Evolutionary conservation across 2,888 invertebrate genomes (phyloP), one percentile per base, ranked within the genome.

Genomic region (Pteria penguin): DNA sequence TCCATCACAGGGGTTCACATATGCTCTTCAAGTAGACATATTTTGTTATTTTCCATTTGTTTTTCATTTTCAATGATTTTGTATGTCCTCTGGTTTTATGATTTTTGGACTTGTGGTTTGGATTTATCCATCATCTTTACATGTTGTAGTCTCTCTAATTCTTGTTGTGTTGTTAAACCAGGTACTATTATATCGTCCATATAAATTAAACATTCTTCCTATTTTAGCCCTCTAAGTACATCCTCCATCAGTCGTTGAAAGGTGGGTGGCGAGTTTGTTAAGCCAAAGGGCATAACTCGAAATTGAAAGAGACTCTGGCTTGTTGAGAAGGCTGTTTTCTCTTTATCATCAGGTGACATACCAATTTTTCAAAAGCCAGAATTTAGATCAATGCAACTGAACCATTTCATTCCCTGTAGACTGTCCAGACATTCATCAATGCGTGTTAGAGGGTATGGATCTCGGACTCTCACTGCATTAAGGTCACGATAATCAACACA

Each of bases 291-390:
- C 80, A 88, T 82, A 1, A 81, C 78, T 11, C 70, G 79, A 55
- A 85, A 90, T 71, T 89, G 79, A 60, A 78, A 89, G 11, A 84
- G 63, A 1, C 85, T 84, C 5, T 70, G 32, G 24, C 36, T 58
- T 2, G 80, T 82, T 5, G 72, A 69, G 61, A 88, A 85, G 1
- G 85, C 85, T 2, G 86, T 83, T 52, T 85, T 86, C 5, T 75
- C 63, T 36, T 60, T 68, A 55, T 77, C 78, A 22, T 78, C 54
- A 4, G 71, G 32, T 18, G 45, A 55, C 54, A 88, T 32, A 1
- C 66, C 65, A 2, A 86, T 77, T 52, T 82, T 79, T 79, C 81
- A 88, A 55, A 80, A 88, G 4, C 86, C 86, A 4, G 62, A 58
- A 24, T 32, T 71, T 26, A 86, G 36, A 33, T 87, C 87, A 2